Percentiles rank a stretch among this genome's conserved stretches.
These are phyloP conservation scores for Mythimna lalbum DNA, from an alignment of 2,888 invertebrate genomes.

Conservation along the genomic window DNA sequence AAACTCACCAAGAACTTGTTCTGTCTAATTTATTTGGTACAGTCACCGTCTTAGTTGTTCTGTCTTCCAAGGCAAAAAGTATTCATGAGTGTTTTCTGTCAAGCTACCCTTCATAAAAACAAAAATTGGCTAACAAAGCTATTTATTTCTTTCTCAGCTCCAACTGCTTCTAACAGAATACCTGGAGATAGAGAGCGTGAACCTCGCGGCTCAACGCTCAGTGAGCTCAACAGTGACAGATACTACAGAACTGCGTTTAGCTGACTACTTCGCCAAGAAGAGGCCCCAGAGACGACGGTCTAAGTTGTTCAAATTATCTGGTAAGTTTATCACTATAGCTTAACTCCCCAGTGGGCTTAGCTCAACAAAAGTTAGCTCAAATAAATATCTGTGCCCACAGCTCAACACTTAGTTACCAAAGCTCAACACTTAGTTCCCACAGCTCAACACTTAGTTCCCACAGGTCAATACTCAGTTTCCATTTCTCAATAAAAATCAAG, in stretches of 20 bases:
- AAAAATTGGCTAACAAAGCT: background rate
- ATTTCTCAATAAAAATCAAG: too few species aligned
- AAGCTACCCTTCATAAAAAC: background rate
- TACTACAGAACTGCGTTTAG: conserved; percentile 70
- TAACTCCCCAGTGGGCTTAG: too few species aligned
- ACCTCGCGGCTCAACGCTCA: conserved; percentile 90
- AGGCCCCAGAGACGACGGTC: conserved; percentile 76
- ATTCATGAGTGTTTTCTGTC: background rate
- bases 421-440: background rate
- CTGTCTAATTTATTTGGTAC: too few species aligned
- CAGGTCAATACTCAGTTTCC: background rate
- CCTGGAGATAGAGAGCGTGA: conserved; percentile 95
- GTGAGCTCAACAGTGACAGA: conserved; percentile 41
- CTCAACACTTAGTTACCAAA: background rate
- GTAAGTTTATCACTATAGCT: background rate
- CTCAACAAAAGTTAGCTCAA: too few species aligned
- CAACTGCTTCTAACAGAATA: conserved; percentile 96
- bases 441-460: background rate
- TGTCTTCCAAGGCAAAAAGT: background rate
- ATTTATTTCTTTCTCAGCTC: conserved; percentile 90
- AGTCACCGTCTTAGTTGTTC: too few species aligned
- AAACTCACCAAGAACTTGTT: too few species aligned
- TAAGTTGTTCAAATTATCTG: conserved; percentile 74
- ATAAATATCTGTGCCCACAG: background rate
- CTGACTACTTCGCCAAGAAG: conserved; percentile 84